These are phyloP conservation scores for Embidobia sp. DNA, from an alignment of 2,888 invertebrate genomes.

Conservation along the genomic window DNA sequence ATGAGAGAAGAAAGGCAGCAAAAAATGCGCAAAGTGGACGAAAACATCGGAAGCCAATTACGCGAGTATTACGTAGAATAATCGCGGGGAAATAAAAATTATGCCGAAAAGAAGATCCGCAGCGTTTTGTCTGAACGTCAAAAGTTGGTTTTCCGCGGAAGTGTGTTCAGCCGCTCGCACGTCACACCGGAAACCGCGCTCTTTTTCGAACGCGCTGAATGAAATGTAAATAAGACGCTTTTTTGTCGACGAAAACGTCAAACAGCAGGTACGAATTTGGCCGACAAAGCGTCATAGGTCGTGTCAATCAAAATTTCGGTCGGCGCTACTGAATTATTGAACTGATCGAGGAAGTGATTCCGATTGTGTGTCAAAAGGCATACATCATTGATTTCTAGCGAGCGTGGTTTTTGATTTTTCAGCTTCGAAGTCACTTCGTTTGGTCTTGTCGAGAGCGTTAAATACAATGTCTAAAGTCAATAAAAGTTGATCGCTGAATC, in stretches of 20 bases:
- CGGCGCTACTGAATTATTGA: slow-evolving; percentile 52
- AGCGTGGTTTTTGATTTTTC: slow-evolving; percentile 38
- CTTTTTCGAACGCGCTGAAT: background rate
- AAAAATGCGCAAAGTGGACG: background rate
- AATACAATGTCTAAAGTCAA: slow-evolving; percentile 34
- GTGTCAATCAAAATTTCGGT: slow-evolving; percentile 46
- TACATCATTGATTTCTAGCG: slow-evolving; percentile 21
- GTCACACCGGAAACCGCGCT: too few species aligned
- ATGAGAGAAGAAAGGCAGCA: too few species aligned
- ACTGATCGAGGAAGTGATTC: slow-evolving; percentile 8
- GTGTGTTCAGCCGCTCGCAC: too few species aligned
- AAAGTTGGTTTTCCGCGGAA: too few species aligned
- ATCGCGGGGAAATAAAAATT: too few species aligned
- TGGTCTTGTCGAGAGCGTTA: slow-evolving; percentile 12
- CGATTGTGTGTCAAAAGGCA: slow-evolving; percentile 33
- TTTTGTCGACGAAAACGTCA: too few species aligned
- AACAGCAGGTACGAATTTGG: too few species aligned
- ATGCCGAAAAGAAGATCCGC: too few species aligned
- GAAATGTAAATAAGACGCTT: too few species aligned
- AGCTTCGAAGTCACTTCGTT: slow-evolving; percentile 39
- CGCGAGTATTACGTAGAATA: background rate
- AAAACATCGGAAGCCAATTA: slow-evolving; percentile 21
- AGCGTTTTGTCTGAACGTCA: too few species aligned
- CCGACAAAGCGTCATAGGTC: too few species aligned
- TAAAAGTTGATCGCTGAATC: slow-evolving; percentile 19